phyloP scores from a whole-genome alignment of 2,888 invertebrate genomes.

The Macaria notata region DNA sequence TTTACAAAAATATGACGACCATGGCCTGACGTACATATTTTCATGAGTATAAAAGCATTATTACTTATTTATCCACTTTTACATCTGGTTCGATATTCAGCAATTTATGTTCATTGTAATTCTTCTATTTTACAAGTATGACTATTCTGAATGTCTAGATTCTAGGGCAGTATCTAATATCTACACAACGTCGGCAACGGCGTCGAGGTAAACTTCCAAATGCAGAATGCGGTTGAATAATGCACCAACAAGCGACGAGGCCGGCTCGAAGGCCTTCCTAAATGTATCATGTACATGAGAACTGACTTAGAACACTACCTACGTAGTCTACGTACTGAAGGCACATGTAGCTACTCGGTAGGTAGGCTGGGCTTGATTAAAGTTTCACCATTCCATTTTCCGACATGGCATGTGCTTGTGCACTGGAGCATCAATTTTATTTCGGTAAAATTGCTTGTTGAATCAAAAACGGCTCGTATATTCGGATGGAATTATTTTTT shows the following conservation, averaged over 20 bases:
- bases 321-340: conserved; percentile 19
- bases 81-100: too few relatives aligned
- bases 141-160: too few relatives aligned
- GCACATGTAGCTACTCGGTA: conserved; percentile 9
- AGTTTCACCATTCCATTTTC: conserved; percentile 26
- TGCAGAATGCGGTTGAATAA: conserved; percentile 52
- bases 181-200: too few relatives aligned
- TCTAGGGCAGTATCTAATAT: too few relatives aligned
- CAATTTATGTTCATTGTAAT: too few relatives aligned
- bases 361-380: conserved; percentile 24
- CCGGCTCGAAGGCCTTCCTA: conserved; percentile 34
- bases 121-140: too few relatives aligned
- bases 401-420: conserved; percentile 28
- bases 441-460: conserved; percentile 26
- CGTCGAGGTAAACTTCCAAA: conserved; percentile 9
- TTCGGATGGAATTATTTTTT: conserved; percentile 22
- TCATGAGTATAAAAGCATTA: too few relatives aligned
- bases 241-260: conserved; percentile 41
- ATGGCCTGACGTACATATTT: too few relatives aligned
- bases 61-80: too few relatives aligned
- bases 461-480: conserved; percentile 20
- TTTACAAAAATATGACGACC: too few relatives aligned
- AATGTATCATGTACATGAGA: conserved; percentile 44
- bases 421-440: conserved; percentile 26
- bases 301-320: conserved; percentile 33